Percentiles rank a stretch among this genome's conserved stretches.
These are phyloP conservation scores for Pipistrellus pygmaeus DNA, from an alignment of 2,797 vertebrate species.

Conservation along the genomic window DNA sequence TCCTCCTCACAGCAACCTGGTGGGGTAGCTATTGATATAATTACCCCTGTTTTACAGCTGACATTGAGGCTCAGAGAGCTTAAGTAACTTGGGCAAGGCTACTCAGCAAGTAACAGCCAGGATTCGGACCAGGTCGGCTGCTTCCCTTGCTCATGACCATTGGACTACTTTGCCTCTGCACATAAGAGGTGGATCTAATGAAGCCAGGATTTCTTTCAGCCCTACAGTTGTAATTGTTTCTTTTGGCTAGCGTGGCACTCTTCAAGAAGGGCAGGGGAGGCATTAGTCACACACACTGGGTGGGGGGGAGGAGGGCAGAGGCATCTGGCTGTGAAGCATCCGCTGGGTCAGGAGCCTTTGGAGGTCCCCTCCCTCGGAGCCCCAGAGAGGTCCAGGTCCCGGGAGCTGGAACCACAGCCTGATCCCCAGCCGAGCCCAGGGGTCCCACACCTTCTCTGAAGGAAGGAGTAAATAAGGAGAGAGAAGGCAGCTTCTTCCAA, in stretches of 20 bases:
- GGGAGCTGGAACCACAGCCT: conserved; percentile 17
- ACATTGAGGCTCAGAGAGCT: not conserved
- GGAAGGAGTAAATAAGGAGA: conserved; percentile 59
- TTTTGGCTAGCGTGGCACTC: conserved; percentile 46
- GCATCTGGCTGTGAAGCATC: conserved; percentile 39
- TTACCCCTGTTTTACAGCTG: not conserved
- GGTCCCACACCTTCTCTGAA: conserved; percentile 79
- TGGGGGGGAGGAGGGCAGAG: conserved; percentile 40
- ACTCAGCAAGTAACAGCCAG: not conserved
- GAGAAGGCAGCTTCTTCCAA: conserved; percentile 80
- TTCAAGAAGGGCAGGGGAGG: conserved; percentile 72
- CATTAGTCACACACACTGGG: conserved; percentile 55
- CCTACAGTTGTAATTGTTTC: conserved; percentile 48
- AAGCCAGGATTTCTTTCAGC: conserved; percentile 55
- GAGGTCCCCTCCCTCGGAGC: conserved; percentile 8
- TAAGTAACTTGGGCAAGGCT: not conserved
- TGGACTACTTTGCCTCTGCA: not conserved
- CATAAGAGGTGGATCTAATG: not conserved
- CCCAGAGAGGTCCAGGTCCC: conserved; percentile 18
- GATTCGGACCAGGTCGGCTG: not conserved
- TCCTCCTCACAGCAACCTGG: not conserved
- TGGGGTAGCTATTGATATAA: not conserved
- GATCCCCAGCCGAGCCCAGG: conserved; percentile 63
- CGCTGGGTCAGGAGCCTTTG: conserved; percentile 14
- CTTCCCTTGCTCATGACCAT: not conserved